Evolutionary conservation across 2,888 invertebrate species (phyloP).

Genomic region (Acheta domesticus): DNA sequence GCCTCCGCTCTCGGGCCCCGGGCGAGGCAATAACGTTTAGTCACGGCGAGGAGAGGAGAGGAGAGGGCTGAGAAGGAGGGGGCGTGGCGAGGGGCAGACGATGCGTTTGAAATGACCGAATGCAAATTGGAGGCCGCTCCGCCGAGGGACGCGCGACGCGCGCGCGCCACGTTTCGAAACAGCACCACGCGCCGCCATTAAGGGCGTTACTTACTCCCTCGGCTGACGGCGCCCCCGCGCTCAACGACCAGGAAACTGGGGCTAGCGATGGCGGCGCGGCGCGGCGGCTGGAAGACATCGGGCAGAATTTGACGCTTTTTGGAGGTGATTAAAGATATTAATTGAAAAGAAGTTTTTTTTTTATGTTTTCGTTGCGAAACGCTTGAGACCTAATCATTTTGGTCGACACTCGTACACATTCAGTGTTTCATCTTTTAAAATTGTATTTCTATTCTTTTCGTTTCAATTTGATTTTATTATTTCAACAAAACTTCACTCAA

Average conservation of each 20-base stretch:
- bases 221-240: too few species aligned
- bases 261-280: background rate
- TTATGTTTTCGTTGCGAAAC: too few species aligned
- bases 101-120: conserved; percentile 18
- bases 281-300: background rate
- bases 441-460: too few species aligned
- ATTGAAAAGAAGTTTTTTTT: too few species aligned
- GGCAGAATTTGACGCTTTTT: too few species aligned
- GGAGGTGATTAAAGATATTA: too few species aligned
- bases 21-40: conserved; percentile 27
- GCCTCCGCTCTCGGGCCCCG: background rate
- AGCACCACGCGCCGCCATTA: background rate
- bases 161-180: background rate
- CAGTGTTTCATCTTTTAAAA: too few species aligned
- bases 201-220: too few species aligned
- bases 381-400: too few species aligned
- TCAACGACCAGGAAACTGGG: background rate
- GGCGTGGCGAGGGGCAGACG: background rate
- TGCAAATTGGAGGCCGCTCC: conserved; percentile 19
- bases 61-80: background rate
- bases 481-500: too few species aligned
- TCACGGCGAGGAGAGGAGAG: background rate
- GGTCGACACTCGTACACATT: too few species aligned
- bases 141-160: background rate
- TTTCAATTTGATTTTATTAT: too few species aligned